A percentile compares a stretch with the other conserved stretches of the same genome.
phyloP scores from a whole-genome alignment of 1,140 invertebrate genomes.

The Sipha flava region DNA sequence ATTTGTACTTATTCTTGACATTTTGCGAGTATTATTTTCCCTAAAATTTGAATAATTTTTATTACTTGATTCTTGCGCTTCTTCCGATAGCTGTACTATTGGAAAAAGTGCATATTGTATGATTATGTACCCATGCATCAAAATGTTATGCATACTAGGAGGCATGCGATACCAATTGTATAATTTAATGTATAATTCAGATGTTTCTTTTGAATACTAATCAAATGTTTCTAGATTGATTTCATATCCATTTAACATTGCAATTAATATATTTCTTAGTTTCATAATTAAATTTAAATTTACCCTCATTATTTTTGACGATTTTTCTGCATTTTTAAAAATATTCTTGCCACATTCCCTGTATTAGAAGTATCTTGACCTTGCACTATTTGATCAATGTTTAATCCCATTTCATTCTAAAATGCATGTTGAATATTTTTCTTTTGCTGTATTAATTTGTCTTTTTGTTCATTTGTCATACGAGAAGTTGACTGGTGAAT shows the following conservation, averaged over 20 bases:
- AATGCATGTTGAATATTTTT: constrained; percentile 29
- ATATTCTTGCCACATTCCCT: no score
- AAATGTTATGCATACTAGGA: constrained; percentile 38
- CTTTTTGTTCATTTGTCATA: no score
- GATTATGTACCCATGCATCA: constrained; percentile 38
- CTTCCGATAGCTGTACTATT: constrained; percentile 38
- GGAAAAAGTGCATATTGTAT: no score
- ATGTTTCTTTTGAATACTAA: background rate
- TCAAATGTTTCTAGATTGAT: background rate
- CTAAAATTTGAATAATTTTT: no score
- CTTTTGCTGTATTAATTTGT: no score
- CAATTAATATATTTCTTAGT: constrained; percentile 41
- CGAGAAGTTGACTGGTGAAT: no score
- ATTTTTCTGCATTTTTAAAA: no score
- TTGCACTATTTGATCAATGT: constrained; percentile 35
- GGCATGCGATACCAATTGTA: no score
- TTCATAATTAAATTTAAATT: no score
- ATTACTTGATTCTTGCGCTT: constrained; percentile 37
- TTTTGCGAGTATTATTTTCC: no score
- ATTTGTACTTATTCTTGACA: no score
- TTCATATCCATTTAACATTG: constrained; percentile 38
- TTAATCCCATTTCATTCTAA: constrained; percentile 20
- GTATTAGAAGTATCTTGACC: constrained; percentile 40
- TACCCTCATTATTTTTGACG: no score
- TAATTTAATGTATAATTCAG: background rate